Percentiles rank a stretch among this genome's conserved stretches.
Evolutionary conservation across 2,888 invertebrate species (phyloP).

Genomic region (Morinoia aosen): DNA sequence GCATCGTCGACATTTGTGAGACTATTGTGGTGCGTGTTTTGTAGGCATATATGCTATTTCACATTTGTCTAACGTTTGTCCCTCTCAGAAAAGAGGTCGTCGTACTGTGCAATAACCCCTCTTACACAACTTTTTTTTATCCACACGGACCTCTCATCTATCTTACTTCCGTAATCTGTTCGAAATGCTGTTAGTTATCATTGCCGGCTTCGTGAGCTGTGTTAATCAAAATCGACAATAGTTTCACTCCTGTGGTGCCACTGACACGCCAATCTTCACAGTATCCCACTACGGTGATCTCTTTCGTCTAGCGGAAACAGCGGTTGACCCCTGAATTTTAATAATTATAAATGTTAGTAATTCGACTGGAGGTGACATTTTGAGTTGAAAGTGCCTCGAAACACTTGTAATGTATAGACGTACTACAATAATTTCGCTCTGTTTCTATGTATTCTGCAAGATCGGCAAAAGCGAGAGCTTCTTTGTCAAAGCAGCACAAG

Average conservation of each 20-base stretch:
- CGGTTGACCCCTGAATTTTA: background rate
- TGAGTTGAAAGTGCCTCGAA: background rate
- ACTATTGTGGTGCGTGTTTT: background rate
- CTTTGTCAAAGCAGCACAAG: too few species aligned
- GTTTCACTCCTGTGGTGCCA: background rate
- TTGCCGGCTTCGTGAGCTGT: background rate
- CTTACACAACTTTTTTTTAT: background rate
- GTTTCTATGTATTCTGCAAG: too few species aligned
- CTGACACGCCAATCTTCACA: background rate
- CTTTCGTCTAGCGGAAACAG: background rate
- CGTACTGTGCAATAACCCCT: background rate
- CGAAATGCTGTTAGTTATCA: background rate
- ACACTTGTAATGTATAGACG: background rate
- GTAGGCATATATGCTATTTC: background rate
- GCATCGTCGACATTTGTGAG: background rate
- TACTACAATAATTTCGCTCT: too few species aligned
- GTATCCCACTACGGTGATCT: background rate
- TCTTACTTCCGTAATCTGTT: background rate
- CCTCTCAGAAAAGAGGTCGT: background rate
- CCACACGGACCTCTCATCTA: background rate
- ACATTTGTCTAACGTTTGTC: background rate
- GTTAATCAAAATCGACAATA: background rate
- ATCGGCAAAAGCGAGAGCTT: too few species aligned
- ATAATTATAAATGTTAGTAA: background rate
- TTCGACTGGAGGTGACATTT: background rate